phyloP scores from a whole-genome alignment of 2,113 vertebrate genomes.

The Butastur rufipennis region DNA sequence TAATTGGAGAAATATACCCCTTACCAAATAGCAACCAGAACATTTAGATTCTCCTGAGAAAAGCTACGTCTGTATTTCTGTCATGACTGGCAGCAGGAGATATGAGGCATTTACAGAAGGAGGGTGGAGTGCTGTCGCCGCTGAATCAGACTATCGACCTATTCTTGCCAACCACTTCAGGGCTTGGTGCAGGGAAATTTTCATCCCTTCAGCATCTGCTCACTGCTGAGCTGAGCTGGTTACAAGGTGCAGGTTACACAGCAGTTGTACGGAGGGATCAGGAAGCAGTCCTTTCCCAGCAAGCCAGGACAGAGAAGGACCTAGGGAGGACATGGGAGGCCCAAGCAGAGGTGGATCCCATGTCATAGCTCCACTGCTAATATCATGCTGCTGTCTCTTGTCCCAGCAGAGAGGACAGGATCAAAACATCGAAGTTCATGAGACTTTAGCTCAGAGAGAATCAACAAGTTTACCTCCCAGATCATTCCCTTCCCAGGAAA shows the following conservation, averaged over 20 bases:
- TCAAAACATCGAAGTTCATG: neutral
- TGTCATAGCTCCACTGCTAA: neutral
- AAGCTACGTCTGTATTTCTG: constrained; percentile 2
- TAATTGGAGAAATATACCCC: constrained; percentile 30
- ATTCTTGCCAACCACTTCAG: neutral
- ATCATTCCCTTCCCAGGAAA: neutral
- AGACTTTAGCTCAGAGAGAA: neutral
- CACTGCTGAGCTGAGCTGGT: neutral
- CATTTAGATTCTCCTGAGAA: constrained; percentile 32
- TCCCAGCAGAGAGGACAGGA: neutral
- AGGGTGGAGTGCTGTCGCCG: neutral
- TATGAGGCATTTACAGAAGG: neutral
- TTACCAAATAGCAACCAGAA: constrained; percentile 19
- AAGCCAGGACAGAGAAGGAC: neutral
- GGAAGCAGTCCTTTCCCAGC: neutral
- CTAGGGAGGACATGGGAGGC: neutral
- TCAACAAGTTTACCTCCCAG: neutral
- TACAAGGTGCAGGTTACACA: neutral
- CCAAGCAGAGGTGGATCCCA: neutral
- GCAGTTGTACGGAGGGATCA: neutral
- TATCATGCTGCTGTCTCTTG: neutral
- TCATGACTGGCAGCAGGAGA: constrained; percentile 20
- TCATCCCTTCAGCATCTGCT: neutral
- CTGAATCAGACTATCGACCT: constrained; percentile 7
- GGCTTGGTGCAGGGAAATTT: neutral